Percentiles rank a stretch among this genome's conserved stretches.
Conservation (phyloP, 1,140 invertebrate genomes). For the Drosophila orena region DNA sequence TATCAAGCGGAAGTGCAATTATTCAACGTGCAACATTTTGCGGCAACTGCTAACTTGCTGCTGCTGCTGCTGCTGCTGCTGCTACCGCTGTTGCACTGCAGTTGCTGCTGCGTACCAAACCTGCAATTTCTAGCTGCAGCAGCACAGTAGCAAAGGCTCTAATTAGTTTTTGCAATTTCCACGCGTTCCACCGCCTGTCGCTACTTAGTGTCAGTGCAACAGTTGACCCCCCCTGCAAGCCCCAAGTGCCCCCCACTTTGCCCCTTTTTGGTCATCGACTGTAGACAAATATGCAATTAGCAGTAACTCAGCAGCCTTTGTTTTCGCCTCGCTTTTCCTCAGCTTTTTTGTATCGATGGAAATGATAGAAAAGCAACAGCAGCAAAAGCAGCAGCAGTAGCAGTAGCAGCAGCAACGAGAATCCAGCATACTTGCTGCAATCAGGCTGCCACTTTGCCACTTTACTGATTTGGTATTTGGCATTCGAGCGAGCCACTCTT, state of each 20-base stretch:
- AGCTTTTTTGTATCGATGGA: conserved; percentile 63
- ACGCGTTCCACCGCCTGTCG: conserved; percentile 70
- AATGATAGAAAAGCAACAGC: conserved; percentile 62
- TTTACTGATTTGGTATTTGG: conserved; percentile 59
- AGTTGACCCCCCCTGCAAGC: conserved; percentile 50
- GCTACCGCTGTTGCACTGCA: not conserved
- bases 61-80: conserved; percentile 17
- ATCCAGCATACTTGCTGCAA: conserved; percentile 45
- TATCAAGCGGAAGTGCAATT: conserved; percentile 83
- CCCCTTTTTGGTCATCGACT: conserved; percentile 37
- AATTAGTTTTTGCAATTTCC: conserved; percentile 82
- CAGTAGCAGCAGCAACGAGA: conserved; percentile 14
- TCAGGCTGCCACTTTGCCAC: conserved; percentile 67
- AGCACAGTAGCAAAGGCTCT: conserved; percentile 70
- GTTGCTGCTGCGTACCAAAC: conserved; percentile 66
- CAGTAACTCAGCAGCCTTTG: conserved; percentile 53
- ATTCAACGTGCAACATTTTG: conserved; percentile 83
- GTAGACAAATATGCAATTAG: conserved; percentile 78
- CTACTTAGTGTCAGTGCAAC: conserved; percentile 75
- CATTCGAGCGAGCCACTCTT: conserved; percentile 50
- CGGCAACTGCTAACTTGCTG: conserved; percentile 59
- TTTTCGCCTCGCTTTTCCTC: conserved; percentile 38
- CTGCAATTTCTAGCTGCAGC: conserved; percentile 73
- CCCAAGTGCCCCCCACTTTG: conserved; percentile 7
- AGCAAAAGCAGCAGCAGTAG: conserved; percentile 10